phyloP scores from a whole-genome alignment of 2,113 vertebrate genomes.

The Pomatostomus ruficeps region DNA sequence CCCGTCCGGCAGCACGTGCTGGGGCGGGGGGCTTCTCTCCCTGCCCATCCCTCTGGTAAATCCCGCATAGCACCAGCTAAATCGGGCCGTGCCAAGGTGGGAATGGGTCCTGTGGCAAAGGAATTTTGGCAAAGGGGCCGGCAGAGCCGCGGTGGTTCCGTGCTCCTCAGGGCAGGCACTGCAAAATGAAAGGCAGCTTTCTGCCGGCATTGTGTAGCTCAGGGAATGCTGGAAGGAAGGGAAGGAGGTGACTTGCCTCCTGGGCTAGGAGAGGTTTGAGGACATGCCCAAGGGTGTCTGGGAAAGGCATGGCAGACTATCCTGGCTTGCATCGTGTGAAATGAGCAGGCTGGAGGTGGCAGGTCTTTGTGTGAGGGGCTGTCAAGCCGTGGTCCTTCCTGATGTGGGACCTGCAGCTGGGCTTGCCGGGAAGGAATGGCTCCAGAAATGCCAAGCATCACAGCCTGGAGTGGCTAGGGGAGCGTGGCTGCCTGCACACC shows the following conservation, averaged over 20 bases:
- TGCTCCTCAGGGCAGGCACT: rapidly evolving
- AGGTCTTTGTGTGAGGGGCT: rapidly evolving
- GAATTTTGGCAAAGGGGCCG: neutral
- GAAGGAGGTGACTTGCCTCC: neutral
- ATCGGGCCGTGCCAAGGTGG: neutral
- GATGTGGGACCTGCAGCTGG: rapidly evolving
- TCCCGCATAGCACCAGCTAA: neutral
- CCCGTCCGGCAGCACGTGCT: neutral
- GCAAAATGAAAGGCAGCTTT: neutral
- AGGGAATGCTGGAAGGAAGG: neutral
- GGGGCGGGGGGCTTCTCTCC: neutral
- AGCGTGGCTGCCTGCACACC: rapidly evolving
- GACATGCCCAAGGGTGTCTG: rapidly evolving
- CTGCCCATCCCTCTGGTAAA: neutral
- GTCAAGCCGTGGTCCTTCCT: rapidly evolving
- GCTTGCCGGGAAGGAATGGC: rapidly evolving
- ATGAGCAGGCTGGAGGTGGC: neutral
- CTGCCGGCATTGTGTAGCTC: neutral
- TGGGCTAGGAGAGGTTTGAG: neutral
- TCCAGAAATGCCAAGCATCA: neutral
- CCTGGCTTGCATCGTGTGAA: neutral
- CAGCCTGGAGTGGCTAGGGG: neutral
- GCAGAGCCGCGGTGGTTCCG: rapidly evolving
- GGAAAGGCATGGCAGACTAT: neutral
- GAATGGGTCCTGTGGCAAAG: neutral